phyloP scores from a whole-genome alignment of 2,113 vertebrate genomes.

The Mastomys coucha region DNA sequence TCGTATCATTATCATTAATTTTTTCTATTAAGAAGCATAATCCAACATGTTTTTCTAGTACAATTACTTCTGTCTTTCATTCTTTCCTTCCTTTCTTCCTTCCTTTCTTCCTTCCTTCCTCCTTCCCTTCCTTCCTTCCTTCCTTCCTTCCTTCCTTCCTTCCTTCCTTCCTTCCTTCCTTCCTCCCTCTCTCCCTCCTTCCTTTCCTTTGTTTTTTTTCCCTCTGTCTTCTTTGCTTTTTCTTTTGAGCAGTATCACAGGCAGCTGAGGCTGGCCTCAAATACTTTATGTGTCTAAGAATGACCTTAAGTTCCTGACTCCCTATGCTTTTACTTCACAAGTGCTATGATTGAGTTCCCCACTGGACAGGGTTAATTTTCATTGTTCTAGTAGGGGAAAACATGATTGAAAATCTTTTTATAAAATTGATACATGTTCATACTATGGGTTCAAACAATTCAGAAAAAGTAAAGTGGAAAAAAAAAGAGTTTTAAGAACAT shows the following conservation, averaged over 20 bases:
- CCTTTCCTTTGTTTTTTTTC: neutral
- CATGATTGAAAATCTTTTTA: neutral
- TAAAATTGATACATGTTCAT: neutral
- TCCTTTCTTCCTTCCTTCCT: accelerated
- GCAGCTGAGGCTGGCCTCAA: neutral
- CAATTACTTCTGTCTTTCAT: neutral
- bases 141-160: too few relatives aligned
- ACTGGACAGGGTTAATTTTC: neutral
- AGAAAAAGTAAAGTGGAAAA: neutral
- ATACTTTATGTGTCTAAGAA: neutral
- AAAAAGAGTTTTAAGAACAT: neutral
- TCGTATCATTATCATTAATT: neutral
- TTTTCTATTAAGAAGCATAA: neutral
- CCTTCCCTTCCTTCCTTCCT: accelerated
- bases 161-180: neutral
- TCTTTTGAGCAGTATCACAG: neutral
- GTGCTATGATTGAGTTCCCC: neutral
- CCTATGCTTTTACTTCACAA: neutral
- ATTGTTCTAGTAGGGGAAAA: neutral
- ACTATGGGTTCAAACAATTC: neutral
- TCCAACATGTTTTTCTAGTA: neutral
- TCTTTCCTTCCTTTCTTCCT: accelerated
- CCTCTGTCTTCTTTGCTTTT: neutral
- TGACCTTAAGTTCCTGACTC: neutral
- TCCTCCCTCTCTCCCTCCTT: accelerated